Conservation (phyloP, 2,888 invertebrate genomes). For the Dendrolimus pini region DNA sequence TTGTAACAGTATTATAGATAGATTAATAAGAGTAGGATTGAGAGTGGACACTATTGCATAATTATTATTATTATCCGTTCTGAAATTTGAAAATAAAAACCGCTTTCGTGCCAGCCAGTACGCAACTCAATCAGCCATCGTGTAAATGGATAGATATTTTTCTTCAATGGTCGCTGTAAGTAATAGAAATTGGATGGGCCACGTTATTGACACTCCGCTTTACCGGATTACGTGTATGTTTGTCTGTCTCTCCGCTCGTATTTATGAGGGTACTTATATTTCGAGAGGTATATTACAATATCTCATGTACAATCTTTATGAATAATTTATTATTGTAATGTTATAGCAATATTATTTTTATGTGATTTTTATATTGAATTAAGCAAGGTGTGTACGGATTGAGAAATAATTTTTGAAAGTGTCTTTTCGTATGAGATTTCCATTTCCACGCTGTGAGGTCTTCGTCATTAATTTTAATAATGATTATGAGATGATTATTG, state of each 20-base stretch:
- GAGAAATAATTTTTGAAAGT: neutral
- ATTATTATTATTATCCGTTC: no score
- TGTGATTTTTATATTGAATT: neutral
- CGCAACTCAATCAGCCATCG: conserved; percentile 21
- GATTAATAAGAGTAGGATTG: no score
- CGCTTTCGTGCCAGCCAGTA: conserved; percentile 16
- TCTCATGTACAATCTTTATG: neutral
- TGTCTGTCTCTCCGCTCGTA: neutral
- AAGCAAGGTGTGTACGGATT: neutral
- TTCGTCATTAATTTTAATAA: no score
- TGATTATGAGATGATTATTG: no score
- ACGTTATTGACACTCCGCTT: conserved; percentile 19
- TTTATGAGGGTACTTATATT: neutral
- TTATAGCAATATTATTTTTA: neutral
- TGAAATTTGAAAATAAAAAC: no score
- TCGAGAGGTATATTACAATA: neutral
- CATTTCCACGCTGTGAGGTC: no score
- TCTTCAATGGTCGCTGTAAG: conserved; percentile 13
- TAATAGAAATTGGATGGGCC: conserved; percentile 23
- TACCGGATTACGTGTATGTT: conserved; percentile 15
- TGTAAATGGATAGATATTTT: conserved; percentile 25
- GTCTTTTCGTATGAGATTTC: no score
- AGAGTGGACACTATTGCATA: no score
- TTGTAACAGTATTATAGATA: no score
- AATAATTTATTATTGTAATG: neutral